Conservation (phyloP, 2,888 invertebrate genomes). For the Cheilosia impressa region DNA sequence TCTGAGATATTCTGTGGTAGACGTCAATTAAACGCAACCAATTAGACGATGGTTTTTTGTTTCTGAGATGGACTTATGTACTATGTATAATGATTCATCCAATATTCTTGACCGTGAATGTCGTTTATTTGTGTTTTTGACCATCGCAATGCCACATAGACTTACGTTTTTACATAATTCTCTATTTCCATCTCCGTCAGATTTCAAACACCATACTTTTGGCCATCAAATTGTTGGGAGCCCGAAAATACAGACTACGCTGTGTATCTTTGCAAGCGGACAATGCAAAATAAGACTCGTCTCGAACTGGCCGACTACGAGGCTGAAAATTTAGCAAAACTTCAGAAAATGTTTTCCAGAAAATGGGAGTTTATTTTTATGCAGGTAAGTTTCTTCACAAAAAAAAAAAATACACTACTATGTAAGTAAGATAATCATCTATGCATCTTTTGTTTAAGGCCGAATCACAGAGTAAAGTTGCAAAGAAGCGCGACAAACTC, state of each 20-base stretch:
- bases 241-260: constrained; percentile 99
- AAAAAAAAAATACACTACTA: not conserved
- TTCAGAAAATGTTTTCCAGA: constrained; percentile 99
- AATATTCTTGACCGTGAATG: too few species aligned
- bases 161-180: not conserved
- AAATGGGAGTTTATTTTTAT: constrained; percentile 99
- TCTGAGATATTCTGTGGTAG: too few species aligned
- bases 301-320: constrained; percentile 99
- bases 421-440: not conserved
- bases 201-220: constrained; percentile 99
- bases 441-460: constrained; percentile 79
- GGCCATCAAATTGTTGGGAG: constrained; percentile 99
- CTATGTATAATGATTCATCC: too few species aligned
- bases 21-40: too few species aligned
- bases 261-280: constrained; percentile 99
- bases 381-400: constrained; percentile 87
- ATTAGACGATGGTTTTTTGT: too few species aligned
- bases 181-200: constrained; percentile 81
- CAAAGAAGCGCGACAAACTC: constrained; percentile 98
- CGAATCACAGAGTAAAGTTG: constrained; percentile 91
- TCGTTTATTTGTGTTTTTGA: too few species aligned
- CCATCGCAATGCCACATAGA: too few species aligned
- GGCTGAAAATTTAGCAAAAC: constrained; percentile 97
- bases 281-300: constrained; percentile 99
- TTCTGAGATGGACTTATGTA: too few species aligned